Percentiles rank a stretch among this genome's conserved stretches.
These are phyloP conservation scores for Leucophenga montana DNA, from an alignment of 2,888 invertebrate species.

Conservation along the genomic window DNA sequence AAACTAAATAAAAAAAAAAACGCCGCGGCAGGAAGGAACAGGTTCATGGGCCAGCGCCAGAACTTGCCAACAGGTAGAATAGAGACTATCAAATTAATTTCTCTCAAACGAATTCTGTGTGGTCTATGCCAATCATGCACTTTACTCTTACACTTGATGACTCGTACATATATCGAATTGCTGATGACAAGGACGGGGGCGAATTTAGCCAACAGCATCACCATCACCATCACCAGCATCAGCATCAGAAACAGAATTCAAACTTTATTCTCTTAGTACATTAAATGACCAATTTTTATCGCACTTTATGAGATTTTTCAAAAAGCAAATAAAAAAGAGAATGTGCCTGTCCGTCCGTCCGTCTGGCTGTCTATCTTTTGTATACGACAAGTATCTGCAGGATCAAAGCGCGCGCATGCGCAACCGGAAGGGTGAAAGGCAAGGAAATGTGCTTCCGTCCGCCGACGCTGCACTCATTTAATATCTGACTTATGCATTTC, in stretches of 20 bases:
- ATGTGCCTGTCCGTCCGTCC: no score
- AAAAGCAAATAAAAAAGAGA: neutral
- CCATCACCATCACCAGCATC: no score
- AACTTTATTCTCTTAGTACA: neutral
- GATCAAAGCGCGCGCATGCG: neutral
- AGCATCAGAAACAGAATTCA: neutral
- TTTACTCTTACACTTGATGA: constrained; percentile 53
- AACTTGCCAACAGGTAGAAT: neutral
- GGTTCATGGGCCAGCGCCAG: neutral
- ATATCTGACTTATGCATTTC: constrained; percentile 19
- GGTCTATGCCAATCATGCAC: constrained; percentile 66
- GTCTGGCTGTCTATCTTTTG: no score
- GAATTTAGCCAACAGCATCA: neutral
- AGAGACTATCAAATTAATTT: constrained; percentile 16
- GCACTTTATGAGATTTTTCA: constrained; percentile 15
- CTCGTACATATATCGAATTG: neutral
- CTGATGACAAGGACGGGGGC: neutral
- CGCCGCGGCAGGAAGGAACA: neutral
- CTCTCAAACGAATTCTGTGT: constrained; percentile 45
- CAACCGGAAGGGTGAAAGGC: constrained; percentile 20
- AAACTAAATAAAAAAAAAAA: neutral
- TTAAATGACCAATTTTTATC: constrained; percentile 19
- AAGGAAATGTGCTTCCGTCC: constrained; percentile 19
- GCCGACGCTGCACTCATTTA: constrained; percentile 12
- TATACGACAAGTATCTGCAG: no score